Percentiles rank a stretch among this genome's conserved stretches.
These are phyloP conservation scores for Cataglyphis hispanica DNA, from an alignment of 1,140 invertebrate genomes.

Conservation along the genomic window DNA sequence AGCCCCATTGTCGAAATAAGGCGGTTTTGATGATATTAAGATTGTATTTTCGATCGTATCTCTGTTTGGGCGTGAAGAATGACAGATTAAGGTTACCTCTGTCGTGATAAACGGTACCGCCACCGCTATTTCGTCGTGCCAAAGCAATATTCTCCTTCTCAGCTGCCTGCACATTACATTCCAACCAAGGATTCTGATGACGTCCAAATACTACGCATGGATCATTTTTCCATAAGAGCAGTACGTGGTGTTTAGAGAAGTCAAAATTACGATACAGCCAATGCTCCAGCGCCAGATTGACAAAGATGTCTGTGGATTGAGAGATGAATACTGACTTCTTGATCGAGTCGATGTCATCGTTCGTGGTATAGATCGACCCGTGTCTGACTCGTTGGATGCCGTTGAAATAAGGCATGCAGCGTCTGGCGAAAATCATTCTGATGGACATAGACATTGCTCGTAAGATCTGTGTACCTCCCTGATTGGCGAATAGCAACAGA, in stretches of 20 bases:
- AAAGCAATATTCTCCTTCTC: conserved; percentile 89
- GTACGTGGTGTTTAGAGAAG: conserved; percentile 92
- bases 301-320: conserved; percentile 95
- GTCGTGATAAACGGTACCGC: conserved; percentile 98
- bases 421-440: conserved; percentile 57
- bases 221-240: conserved; percentile 96
- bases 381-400: conserved; percentile 14
- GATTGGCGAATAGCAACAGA: background rate
- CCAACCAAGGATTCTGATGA: conserved; percentile 98
- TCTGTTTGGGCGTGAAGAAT: conserved; percentile 93
- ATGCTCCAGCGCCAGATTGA: conserved; percentile 97
- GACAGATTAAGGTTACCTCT: conserved; percentile 96
- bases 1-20: conserved; percentile 92
- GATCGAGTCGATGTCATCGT: conserved; percentile 83
- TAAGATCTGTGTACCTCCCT: too few relatives aligned
- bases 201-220: conserved; percentile 98
- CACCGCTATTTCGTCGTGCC: conserved; percentile 97
- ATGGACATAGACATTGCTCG: conserved; percentile 79
- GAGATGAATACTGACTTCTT: conserved; percentile 96
- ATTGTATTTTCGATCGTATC: conserved; percentile 94
- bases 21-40: conserved; percentile 94
- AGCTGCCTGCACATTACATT: conserved; percentile 92
- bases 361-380: conserved; percentile 30
- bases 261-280: conserved; percentile 96
- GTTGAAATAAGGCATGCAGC: background rate